A percentile compares a stretch with the other conserved stretches of the same genome.
These are phyloP conservation scores for Crenuchus spilurus DNA, from an alignment of 2,797 vertebrate genomes.

Conservation along the genomic window DNA sequence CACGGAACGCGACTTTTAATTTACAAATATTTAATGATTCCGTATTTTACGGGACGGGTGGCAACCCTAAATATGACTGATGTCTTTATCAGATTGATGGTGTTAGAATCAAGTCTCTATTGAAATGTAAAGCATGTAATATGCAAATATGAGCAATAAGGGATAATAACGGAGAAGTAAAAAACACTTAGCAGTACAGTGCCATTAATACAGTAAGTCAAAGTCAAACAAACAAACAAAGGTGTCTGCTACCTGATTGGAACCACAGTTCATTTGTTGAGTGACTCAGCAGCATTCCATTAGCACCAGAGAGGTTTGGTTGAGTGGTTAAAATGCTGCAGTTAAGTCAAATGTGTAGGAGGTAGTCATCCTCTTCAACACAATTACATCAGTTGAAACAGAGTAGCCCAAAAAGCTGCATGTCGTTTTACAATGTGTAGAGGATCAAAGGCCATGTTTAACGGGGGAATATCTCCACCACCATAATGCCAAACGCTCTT, in stretches of 20 bases:
- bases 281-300: slow-evolving; percentile 39
- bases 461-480: slow-evolving; percentile 1
- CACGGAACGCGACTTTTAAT: no score
- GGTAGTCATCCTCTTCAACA: slow-evolving; percentile 46
- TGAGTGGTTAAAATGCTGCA: slow-evolving; percentile 46
- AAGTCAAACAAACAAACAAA: slow-evolving; percentile 27
- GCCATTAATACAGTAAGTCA: background rate
- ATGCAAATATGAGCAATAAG: background rate
- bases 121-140: background rate
- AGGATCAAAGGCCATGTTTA: slow-evolving; percentile 30
- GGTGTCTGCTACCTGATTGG: slow-evolving; percentile 12
- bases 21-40: no score
- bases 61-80: background rate
- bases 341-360: slow-evolving; percentile 48
- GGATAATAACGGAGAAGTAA: background rate
- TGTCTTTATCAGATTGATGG: background rate
- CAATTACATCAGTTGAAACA: slow-evolving; percentile 46
- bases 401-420: slow-evolving; percentile 21
- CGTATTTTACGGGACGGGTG: no score
- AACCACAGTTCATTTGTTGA: slow-evolving; percentile 22
- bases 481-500: slow-evolving; percentile 2
- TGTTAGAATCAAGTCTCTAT: no score
- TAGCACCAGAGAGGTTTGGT: slow-evolving; percentile 31
- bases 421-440: slow-evolving; percentile 21
- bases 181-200: background rate